These are phyloP conservation scores for Boloria euphrosyne DNA, from an alignment of 2,888 invertebrate genomes.

Conservation along the genomic window DNA sequence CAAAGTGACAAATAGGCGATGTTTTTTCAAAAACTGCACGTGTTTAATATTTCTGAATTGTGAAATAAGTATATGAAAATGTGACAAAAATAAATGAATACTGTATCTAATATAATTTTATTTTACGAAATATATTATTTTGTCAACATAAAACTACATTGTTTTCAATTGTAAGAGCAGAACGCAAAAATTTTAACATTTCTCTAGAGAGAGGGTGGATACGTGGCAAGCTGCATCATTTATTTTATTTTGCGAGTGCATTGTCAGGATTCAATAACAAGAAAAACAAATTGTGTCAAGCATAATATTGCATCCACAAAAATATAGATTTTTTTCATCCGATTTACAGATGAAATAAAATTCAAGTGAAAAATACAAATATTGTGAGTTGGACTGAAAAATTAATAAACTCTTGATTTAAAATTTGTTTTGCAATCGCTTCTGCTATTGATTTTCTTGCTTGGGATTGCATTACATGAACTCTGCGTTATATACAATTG, in stretches of 20 bases:
- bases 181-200: background rate
- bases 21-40: too few species aligned
- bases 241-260: slow-evolving; percentile 19
- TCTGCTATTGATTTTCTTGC: background rate
- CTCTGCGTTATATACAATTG: too few species aligned
- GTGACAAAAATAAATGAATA: too few species aligned
- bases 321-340: slow-evolving; percentile 7
- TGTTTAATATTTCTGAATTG: too few species aligned
- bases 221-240: slow-evolving; percentile 1
- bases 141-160: too few species aligned
- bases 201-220: background rate
- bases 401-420: slow-evolving; percentile 1
- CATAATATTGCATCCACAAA: slow-evolving; percentile 16
- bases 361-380: slow-evolving; percentile 4
- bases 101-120: too few species aligned
- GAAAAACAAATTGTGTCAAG: slow-evolving; percentile 10
- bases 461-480: background rate
- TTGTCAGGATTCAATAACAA: slow-evolving; percentile 16
- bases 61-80: too few species aligned
- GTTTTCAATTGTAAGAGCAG: too few species aligned
- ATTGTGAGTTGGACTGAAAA: background rate
- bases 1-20: too few species aligned
- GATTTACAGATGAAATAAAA: slow-evolving; percentile 15
- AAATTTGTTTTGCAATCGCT: background rate
- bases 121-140: too few species aligned